These are phyloP conservation scores for Drosophila merina DNA, from an alignment of 2,888 invertebrate species.

Conservation along the genomic window DNA sequence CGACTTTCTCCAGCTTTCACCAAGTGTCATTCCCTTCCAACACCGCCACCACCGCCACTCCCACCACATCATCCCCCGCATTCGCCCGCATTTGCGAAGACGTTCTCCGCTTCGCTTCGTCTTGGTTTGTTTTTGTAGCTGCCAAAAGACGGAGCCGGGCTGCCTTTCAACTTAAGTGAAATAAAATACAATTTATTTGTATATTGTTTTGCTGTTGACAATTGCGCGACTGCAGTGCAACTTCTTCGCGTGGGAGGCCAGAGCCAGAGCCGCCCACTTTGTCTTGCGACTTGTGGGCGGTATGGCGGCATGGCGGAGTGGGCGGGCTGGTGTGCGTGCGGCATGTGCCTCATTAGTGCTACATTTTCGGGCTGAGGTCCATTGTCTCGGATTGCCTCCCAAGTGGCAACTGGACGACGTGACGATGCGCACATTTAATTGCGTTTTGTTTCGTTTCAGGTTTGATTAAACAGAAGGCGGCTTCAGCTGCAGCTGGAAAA, in stretches of 20 bases:
- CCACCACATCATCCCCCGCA: background rate
- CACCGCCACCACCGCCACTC: background rate
- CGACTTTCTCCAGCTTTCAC: background rate
- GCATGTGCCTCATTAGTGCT: constrained; percentile 53
- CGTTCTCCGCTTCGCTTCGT: background rate
- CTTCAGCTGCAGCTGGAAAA: constrained; percentile 1
- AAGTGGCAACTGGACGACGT: constrained; percentile 50
- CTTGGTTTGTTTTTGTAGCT: constrained; percentile 26
- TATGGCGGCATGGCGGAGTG: too few species aligned
- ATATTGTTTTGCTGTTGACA: constrained; percentile 67
- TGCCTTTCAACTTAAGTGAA: constrained; percentile 64
- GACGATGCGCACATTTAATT: constrained; percentile 50
- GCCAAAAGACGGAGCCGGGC: constrained; percentile 50
- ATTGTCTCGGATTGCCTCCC: constrained; percentile 48
- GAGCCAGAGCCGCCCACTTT: too few species aligned
- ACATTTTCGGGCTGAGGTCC: constrained; percentile 41
- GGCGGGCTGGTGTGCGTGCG: constrained; percentile 16
- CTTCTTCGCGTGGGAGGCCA: constrained; percentile 5
- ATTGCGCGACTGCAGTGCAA: constrained; percentile 42
- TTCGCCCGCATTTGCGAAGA: background rate
- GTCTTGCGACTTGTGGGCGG: too few species aligned
- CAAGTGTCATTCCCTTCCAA: background rate
- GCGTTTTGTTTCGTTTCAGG: constrained; percentile 38
- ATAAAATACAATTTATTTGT: constrained; percentile 68
- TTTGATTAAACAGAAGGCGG: constrained; percentile 48